A percentile compares a stretch with the other conserved stretches of the same genome.
Conservation (phyloP, 2,797 vertebrate species). For the Gallirallus australis region DNA sequence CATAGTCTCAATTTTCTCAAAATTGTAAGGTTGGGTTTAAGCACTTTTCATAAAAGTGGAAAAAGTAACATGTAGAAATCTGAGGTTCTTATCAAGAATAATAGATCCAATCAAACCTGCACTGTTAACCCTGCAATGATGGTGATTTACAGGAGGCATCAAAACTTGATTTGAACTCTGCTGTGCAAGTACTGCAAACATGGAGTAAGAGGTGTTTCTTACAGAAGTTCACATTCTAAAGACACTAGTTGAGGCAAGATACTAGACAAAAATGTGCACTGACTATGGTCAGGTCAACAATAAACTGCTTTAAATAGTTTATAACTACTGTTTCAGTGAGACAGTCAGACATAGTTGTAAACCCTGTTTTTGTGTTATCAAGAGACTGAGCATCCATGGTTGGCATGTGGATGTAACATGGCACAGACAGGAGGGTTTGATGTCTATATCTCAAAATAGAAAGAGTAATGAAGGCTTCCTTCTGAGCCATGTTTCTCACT, state of each 20-base stretch:
- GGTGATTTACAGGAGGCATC: not conserved
- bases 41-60: not conserved
- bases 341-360: not conserved
- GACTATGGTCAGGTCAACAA: fast-evolving
- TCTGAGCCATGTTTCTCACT: not conserved
- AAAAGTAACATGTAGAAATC: not conserved
- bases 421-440: not conserved
- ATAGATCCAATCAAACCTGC: not conserved
- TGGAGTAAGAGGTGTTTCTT: not conserved
- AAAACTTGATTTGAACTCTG: not conserved
- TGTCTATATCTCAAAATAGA: not conserved
- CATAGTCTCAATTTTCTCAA: not conserved
- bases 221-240: not conserved
- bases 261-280: fast-evolving
- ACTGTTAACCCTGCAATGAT: not conserved
- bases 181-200: not conserved
- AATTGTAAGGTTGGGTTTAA: slow-evolving; percentile 22
- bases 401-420: fast-evolving
- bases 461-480: not conserved
- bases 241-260: fast-evolving
- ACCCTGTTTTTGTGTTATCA: fast-evolving
- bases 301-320: not conserved
- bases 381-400: not conserved
- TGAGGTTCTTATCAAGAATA: not conserved
- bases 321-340: not conserved